Evolutionary conservation across 2,888 invertebrate genomes (phyloP), one percentile per base, ranked within the genome.

Genomic region (Mimumesa dahlbomi): DNA sequence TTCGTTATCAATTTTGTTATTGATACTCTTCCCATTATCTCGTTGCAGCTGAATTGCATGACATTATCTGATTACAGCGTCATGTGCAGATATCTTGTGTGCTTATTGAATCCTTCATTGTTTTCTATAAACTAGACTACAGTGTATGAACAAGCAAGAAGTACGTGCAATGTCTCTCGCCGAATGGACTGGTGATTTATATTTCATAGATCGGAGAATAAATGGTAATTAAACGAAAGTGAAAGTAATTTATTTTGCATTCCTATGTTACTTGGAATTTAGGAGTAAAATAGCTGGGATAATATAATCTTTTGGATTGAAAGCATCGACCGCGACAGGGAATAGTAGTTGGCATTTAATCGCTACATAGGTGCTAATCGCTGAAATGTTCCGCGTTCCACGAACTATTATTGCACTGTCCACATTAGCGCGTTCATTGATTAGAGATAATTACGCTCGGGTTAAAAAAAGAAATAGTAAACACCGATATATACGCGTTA

Each of bases 361-460:
- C 14, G 48, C 21, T 63, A 43, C 49, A 57, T 53, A 45, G 38
- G 45, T 46, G 49, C 21, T 68, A 68, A 68, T 40, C 43, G 56
- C 13, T 29, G 2, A 48, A 73, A 49, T 49, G 59, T 61, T 73
- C 67, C 73, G 68, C 73, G 13, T 73, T 74, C 73, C 42, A n/a
- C 16, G 18, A 58, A 46, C 61, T 52, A 58, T 34, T 25, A 14
- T 45, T 18, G 38, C 46, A 31, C 38, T 54, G 34, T 36, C 2
- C 11, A 16, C 21, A 9, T 43, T 14, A 11, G 14, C 29, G 42
- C 2, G 9, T 6, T 29, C 9, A 6, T 29, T 29, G 6, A 9
- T 29, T 2, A 6, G 29, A 9, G 29, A 29, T 9, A 29, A 9
- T n/a, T 9, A 34, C 11, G n/a, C 2, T 1, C 2, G 3, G n/a